phyloP scores from a whole-genome alignment of 2,888 invertebrate species.

The Unio pictorum region DNA sequence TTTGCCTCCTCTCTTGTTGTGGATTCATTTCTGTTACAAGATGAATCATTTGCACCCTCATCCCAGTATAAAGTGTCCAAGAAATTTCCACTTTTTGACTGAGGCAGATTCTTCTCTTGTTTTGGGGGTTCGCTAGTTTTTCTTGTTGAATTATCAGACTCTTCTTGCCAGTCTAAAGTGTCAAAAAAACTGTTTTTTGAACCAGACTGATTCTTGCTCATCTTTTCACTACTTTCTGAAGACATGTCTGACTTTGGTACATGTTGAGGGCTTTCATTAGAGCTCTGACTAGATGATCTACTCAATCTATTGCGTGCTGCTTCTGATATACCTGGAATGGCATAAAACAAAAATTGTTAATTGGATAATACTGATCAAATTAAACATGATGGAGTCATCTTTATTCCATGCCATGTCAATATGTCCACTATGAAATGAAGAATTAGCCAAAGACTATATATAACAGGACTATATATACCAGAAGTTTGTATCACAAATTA shows the following conservation, averaged over 20 bases:
- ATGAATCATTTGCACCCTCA: slow-evolving; percentile 1
- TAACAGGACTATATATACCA: too few relatives aligned
- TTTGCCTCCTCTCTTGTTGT: slow-evolving; percentile 2
- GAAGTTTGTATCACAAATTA: too few relatives aligned
- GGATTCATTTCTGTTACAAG: slow-evolving; percentile 5
- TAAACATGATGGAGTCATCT: too few relatives aligned
- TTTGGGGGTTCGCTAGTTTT: slow-evolving; percentile 10
- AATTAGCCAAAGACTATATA: too few relatives aligned
- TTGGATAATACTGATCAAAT: too few relatives aligned
- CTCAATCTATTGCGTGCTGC: slow-evolving; percentile 50
- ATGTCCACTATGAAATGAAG: too few relatives aligned
- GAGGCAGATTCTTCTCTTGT: neutral
- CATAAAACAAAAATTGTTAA: too few relatives aligned
- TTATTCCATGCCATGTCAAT: too few relatives aligned
- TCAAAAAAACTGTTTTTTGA: slow-evolving; percentile 49
- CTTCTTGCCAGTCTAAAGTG: slow-evolving; percentile 54
- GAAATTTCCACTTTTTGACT: slow-evolving; percentile 14
- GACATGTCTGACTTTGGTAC: slow-evolving; percentile 23
- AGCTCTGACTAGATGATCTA: slow-evolving; percentile 52
- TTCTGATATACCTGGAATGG: slow-evolving; percentile 56
- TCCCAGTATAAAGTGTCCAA: slow-evolving; percentile 44
- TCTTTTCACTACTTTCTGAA: slow-evolving; percentile 4
- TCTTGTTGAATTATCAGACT: neutral
- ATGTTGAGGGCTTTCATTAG: slow-evolving; percentile 49
- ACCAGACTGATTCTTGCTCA: slow-evolving; percentile 2